Conservation (phyloP, 2,797 vertebrate species). For the Paedocypris micromegethes region DNA sequence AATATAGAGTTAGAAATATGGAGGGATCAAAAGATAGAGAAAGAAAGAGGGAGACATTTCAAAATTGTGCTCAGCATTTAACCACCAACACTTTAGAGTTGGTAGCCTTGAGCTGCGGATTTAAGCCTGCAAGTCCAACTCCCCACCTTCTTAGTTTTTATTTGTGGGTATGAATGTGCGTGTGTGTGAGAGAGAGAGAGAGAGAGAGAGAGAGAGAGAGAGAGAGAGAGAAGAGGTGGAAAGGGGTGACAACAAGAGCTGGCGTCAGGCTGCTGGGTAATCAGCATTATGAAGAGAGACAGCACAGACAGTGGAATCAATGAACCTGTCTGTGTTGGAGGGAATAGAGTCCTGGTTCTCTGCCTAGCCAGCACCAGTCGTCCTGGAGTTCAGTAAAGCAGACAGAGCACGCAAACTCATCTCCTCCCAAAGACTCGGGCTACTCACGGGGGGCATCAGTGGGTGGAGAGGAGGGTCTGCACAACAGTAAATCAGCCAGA, state of each 20-base stretch:
- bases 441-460: slow-evolving; percentile 34
- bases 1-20: slow-evolving; percentile 15
- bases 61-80: neutral
- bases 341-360: slow-evolving; percentile 32
- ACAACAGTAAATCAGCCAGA: slow-evolving; percentile 41
- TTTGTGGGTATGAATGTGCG: no score
- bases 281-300: slow-evolving; percentile 28
- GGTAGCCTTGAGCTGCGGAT: no score
- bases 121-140: no score
- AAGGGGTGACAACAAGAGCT: slow-evolving; percentile 12
- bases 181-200: neutral
- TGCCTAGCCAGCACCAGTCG: slow-evolving; percentile 19
- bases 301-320: slow-evolving; percentile 34
- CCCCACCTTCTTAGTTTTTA: no score
- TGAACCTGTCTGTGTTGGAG: slow-evolving; percentile 27
- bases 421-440: slow-evolving; percentile 27
- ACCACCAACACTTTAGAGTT: no score
- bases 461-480: slow-evolving; percentile 27
- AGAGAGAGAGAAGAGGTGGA: neutral
- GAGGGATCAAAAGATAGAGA: slow-evolving; percentile 10
- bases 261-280: slow-evolving; percentile 32
- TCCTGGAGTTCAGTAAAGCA: slow-evolving; percentile 40
- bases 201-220: slow-evolving; percentile 6
- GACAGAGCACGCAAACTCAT: slow-evolving; percentile 48
- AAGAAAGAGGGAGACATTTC: neutral